Percentiles rank a stretch among this genome's conserved stretches.
Evolutionary conservation across 2,797 vertebrate genomes (phyloP).

Genomic region (Enoplosus armatus): DNA sequence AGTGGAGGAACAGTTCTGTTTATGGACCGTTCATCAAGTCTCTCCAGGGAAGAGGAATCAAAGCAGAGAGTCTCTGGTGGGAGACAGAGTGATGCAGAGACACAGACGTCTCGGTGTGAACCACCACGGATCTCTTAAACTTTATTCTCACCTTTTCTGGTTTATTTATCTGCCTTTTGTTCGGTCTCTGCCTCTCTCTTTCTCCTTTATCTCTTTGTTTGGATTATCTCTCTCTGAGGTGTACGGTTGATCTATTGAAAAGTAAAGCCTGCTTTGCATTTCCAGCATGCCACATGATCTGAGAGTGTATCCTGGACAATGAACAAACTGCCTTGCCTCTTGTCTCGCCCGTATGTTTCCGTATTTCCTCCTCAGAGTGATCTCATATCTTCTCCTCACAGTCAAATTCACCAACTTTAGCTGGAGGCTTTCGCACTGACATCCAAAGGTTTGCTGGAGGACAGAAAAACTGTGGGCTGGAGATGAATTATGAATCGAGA

Average conservation of each 20-base stretch:
- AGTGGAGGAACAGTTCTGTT: constrained; percentile 3
- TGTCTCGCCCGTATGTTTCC: neutral
- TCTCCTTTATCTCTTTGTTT: neutral
- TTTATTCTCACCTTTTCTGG: neutral
- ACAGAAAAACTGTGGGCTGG: constrained; percentile 27
- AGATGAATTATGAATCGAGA: constrained; percentile 34
- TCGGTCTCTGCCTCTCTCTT: neutral
- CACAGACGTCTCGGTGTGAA: neutral
- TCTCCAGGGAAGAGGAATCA: neutral
- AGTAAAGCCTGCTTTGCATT: neutral
- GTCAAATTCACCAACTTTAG: neutral
- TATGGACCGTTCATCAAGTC: constrained; percentile 6
- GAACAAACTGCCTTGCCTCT: neutral
- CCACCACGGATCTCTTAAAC: neutral
- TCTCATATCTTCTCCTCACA: neutral
- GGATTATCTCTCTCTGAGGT: neutral
- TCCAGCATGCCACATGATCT: neutral
- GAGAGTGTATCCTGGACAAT: neutral
- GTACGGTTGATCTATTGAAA: neutral
- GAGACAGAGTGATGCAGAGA: neutral
- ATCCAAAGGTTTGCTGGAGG: constrained; percentile 31
- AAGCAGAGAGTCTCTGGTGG: neutral
- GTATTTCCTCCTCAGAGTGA: neutral
- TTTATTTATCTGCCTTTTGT: neutral
- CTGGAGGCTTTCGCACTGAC: constrained; percentile 16